A percentile compares a stretch with the other conserved stretches of the same genome.
Conservation (phyloP, 2,113 vertebrate species). For the Nematolebias whitei region DNA sequence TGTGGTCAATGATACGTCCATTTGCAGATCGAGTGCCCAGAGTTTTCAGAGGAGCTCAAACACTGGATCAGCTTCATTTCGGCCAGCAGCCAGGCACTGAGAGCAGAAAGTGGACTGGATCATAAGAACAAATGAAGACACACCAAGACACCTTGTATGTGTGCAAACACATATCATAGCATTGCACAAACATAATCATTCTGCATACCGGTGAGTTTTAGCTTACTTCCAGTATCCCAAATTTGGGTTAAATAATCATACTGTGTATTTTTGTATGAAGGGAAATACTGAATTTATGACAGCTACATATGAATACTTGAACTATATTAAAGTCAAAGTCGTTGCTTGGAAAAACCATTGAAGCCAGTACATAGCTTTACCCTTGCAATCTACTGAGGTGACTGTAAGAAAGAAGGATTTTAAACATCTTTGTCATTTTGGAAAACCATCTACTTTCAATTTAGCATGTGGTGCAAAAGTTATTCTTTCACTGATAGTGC, state of each 20-base stretch:
- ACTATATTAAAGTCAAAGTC: conserved; percentile 24
- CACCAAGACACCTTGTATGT: conserved; percentile 16
- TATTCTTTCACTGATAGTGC: conserved; percentile 50
- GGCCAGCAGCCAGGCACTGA: conserved; percentile 86
- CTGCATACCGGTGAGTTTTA: conserved; percentile 42
- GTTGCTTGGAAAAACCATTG: not conserved
- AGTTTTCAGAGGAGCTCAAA: conserved; percentile 84
- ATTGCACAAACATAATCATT: conserved; percentile 49
- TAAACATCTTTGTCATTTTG: conserved; percentile 31
- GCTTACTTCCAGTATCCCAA: conserved; percentile 26
- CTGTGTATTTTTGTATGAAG: conserved; percentile 54
- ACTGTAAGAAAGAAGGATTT: conserved; percentile 33
- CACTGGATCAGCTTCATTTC: conserved; percentile 87
- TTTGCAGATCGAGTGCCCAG: conserved; percentile 77
- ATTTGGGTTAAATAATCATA: conserved; percentile 28
- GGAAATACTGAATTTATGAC: conserved; percentile 21
- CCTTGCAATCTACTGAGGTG: conserved; percentile 37
- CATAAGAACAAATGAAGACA: conserved; percentile 73
- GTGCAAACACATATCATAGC: conserved; percentile 47
- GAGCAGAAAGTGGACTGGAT: conserved; percentile 80
- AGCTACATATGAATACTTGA: conserved; percentile 56
- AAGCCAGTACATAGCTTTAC: conserved; percentile 28
- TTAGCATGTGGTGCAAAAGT: conserved; percentile 58
- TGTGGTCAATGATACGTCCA: not conserved
- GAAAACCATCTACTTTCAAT: conserved; percentile 29